Conservation (phyloP, 1,140 invertebrate genomes). For the Drosophila kanapiae region DNA sequence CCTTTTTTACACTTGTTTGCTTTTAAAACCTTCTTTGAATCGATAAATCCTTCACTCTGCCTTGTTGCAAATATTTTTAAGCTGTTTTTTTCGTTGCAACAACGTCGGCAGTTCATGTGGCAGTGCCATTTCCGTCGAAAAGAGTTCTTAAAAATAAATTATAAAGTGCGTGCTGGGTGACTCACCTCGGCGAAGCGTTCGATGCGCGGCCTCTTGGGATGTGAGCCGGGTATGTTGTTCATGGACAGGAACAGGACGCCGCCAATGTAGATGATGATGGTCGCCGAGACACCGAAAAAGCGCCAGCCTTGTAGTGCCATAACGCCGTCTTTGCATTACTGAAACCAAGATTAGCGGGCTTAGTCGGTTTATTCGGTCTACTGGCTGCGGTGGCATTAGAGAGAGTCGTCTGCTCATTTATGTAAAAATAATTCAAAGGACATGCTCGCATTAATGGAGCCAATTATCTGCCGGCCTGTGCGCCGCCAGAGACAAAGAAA, state of each 20-base stretch:
- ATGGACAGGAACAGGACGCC: constrained; percentile 87
- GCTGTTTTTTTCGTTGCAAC: background rate
- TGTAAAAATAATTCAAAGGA: constrained; percentile 48
- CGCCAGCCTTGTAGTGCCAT: constrained; percentile 86
- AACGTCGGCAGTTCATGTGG: background rate
- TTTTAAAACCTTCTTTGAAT: background rate
- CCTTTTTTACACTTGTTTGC: background rate
- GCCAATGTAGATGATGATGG: constrained; percentile 86
- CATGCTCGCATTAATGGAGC: constrained; percentile 45
- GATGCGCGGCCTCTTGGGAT: constrained; percentile 72
- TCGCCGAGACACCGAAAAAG: constrained; percentile 86
- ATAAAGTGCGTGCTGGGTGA: background rate
- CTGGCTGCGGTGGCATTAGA: background rate
- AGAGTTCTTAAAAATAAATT: background rate
- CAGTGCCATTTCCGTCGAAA: background rate
- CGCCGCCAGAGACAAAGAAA: background rate
- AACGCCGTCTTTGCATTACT: constrained; percentile 83
- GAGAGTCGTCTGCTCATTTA: constrained; percentile 10
- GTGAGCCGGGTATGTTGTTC: constrained; percentile 86
- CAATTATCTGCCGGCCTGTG: constrained; percentile 25
- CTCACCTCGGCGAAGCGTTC: constrained; percentile 77
- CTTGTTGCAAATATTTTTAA: background rate
- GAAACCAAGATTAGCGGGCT: constrained; percentile 36
- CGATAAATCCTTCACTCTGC: background rate
- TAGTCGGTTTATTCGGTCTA: constrained; percentile 10